A percentile compares a stretch with the other conserved stretches of the same genome.
Evolutionary conservation across 2,888 invertebrate genomes (phyloP).

Genomic region (Tetragonula carbonaria): DNA sequence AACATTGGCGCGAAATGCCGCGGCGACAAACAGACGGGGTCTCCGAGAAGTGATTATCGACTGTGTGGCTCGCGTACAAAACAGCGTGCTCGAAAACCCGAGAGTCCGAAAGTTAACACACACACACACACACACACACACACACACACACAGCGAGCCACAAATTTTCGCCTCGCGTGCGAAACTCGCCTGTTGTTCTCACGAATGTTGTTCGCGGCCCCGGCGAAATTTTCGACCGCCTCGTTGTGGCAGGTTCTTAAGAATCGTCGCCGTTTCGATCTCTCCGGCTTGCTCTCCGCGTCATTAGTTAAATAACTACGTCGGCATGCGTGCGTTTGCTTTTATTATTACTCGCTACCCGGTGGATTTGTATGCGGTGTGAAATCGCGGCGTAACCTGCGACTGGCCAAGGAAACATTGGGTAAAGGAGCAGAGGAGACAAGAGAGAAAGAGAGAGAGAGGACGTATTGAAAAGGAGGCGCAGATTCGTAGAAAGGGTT

Average conservation of each 20-base stretch:
- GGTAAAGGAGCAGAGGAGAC: neutral
- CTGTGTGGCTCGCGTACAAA: neutral
- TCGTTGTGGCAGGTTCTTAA: slow-evolving; percentile 53
- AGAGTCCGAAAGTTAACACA: neutral
- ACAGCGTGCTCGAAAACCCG: neutral
- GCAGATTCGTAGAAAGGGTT: neutral
- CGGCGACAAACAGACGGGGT: neutral
- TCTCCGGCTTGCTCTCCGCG: slow-evolving; percentile 32
- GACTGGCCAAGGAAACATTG: neutral
- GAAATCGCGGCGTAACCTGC: slow-evolving; percentile 53
- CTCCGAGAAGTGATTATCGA: slow-evolving; percentile 12
- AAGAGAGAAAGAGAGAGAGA: neutral
- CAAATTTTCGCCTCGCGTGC: neutral
- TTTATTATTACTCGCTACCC: slow-evolving; percentile 53
- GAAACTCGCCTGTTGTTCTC: slow-evolving; percentile 11
- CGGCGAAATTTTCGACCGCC: slow-evolving; percentile 15
- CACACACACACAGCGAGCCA: too few relatives aligned
- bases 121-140: too few relatives aligned
- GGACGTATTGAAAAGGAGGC: neutral
- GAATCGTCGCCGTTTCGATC: slow-evolving; percentile 1
- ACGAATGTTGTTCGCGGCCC: slow-evolving; percentile 8
- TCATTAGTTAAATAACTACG: slow-evolving; percentile 69
- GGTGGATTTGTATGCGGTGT: slow-evolving; percentile 51
- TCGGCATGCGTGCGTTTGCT: slow-evolving; percentile 48
- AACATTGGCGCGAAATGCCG: neutral